These are phyloP conservation scores for Drosophila infuscata DNA, from an alignment of 2,888 invertebrate genomes.

Conservation along the genomic window DNA sequence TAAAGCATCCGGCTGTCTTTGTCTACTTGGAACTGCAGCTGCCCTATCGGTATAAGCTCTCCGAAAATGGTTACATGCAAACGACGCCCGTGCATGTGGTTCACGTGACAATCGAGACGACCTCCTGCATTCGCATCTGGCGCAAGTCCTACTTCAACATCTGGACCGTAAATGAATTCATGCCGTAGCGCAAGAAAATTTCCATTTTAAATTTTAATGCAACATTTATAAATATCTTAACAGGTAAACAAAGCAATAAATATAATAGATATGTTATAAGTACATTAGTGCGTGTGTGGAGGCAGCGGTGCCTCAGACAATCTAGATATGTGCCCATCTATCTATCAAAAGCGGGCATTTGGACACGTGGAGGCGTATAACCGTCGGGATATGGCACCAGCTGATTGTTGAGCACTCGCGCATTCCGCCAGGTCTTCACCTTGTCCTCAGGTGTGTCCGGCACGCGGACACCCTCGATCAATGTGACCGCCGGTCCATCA, in stretches of 20 bases:
- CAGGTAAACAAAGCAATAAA: conserved; percentile 72
- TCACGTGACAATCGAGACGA: conserved; percentile 73
- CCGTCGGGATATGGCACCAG: conserved; percentile 91
- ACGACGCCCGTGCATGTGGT: conserved; percentile 79
- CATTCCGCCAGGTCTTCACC: conserved; percentile 93
- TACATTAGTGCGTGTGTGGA: neutral
- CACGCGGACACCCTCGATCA: conserved; percentile 91
- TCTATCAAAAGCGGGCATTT: conserved; percentile 80
- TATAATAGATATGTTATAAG: conserved; percentile 43
- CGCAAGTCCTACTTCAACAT: conserved; percentile 75
- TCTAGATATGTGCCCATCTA: conserved; percentile 30
- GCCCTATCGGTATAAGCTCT: conserved; percentile 74
- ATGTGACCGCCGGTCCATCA: conserved; percentile 85
- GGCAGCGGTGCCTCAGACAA: neutral
- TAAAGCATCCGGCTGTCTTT: conserved; percentile 83
- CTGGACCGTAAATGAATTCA: conserved; percentile 83
- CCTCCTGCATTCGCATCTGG: conserved; percentile 67
- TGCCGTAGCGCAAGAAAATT: conserved; percentile 44
- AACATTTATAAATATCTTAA: conserved; percentile 72
- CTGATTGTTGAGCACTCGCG: conserved; percentile 94
- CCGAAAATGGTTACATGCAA: conserved; percentile 84
- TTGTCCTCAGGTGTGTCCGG: conserved; percentile 94
- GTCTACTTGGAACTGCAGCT: conserved; percentile 81
- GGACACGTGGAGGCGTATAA: conserved; percentile 88
- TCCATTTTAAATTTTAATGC: conserved; percentile 56